Percentiles rank a stretch among this genome's conserved stretches.
Evolutionary conservation across 2,113 vertebrate genomes (phyloP).

Genomic region (Herpailurus yagouaroundi): DNA sequence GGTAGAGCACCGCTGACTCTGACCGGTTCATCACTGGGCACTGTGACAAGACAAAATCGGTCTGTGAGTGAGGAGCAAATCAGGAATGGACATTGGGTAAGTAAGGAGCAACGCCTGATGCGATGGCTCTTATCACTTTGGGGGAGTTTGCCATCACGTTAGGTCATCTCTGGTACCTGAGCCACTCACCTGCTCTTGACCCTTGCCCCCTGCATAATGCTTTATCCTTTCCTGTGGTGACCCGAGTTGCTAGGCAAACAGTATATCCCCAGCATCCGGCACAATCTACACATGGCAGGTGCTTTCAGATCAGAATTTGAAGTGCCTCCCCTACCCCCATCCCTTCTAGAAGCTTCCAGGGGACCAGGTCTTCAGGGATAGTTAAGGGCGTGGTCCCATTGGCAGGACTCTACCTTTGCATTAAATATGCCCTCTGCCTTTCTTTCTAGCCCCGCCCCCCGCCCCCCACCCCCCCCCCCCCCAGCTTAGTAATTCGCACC

Average conservation of each 20-base stretch:
- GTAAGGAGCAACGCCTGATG: not conserved
- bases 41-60: not conserved
- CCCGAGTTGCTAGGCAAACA: not conserved
- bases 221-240: not conserved
- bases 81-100: not conserved
- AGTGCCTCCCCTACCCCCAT: not conserved
- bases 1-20: not conserved
- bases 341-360: not conserved
- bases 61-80: not conserved
- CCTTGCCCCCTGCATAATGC: not conserved
- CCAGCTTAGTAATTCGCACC: not conserved
- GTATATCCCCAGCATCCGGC: not conserved
- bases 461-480: too few species aligned
- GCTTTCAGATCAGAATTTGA: not conserved
- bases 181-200: not conserved
- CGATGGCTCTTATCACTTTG: not conserved
- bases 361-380: not conserved
- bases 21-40: not conserved
- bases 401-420: not conserved
- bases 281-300: not conserved
- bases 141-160: not conserved
- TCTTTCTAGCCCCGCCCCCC: not conserved
- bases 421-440: not conserved
- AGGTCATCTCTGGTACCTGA: too few species aligned
- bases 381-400: too few species aligned